Percentiles rank a stretch among this genome's conserved stretches.
Conservation (phyloP, 2,888 invertebrate genomes). For the Cephonodes hylas region DNA sequence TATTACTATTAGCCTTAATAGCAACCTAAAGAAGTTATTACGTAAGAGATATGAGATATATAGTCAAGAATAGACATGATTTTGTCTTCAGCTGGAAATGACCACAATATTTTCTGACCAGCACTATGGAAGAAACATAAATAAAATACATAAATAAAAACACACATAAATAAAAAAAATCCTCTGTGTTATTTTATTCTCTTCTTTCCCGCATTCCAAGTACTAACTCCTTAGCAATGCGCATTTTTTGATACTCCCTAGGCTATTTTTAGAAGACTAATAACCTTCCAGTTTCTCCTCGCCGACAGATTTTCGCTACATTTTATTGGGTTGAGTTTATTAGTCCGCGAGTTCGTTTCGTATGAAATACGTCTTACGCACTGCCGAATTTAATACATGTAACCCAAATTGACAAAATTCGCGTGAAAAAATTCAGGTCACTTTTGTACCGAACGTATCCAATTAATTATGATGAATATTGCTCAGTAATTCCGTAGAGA, state of each 20-base stretch:
- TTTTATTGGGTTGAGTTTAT: not conserved
- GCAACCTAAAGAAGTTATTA: no score
- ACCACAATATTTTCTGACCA: no score
- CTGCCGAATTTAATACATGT: not conserved
- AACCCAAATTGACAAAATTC: not conserved
- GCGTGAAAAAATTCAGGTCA: not conserved
- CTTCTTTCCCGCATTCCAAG: no score
- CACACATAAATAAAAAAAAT: no score
- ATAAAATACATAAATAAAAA: no score
- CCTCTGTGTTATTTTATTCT: not conserved
- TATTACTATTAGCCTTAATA: no score
- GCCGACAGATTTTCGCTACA: not conserved
- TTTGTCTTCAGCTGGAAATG: no score
- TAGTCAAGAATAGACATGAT: no score
- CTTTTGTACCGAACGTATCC: not conserved
- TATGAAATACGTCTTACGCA: not conserved
- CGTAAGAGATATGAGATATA: no score
- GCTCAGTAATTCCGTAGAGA: not conserved
- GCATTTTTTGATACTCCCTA: not conserved
- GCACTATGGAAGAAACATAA: no score
- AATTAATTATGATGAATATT: not conserved
- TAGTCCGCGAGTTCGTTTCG: not conserved
- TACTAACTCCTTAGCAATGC: not conserved
- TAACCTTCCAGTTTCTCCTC: not conserved
- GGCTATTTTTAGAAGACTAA: not conserved